phyloP scores from a whole-genome alignment of 2,888 invertebrate species.

The Polydrusus pterygomalis region DNA sequence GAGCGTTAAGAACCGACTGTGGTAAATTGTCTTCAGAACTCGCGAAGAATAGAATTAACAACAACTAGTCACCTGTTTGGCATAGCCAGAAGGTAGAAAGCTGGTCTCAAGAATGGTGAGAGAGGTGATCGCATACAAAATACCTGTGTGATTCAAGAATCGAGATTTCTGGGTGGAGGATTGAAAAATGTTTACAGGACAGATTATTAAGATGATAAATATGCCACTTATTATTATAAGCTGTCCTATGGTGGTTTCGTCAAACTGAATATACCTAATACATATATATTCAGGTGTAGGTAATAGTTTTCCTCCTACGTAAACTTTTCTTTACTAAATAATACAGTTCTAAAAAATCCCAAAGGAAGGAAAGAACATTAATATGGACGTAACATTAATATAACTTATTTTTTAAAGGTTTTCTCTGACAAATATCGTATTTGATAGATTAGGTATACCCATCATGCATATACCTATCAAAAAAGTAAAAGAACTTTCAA shows the following conservation, averaged over 20 bases:
- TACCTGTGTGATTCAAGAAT: slow-evolving; percentile 50
- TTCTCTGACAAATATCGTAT: too few relatives aligned
- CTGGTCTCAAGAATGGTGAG: slow-evolving; percentile 48
- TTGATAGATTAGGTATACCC: too few relatives aligned
- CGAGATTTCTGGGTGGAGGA: slow-evolving; percentile 44
- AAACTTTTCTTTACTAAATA: too few relatives aligned
- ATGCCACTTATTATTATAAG: too few relatives aligned
- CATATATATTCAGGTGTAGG: too few relatives aligned
- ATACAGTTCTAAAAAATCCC: too few relatives aligned
- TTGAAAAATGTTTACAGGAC: slow-evolving; percentile 18
- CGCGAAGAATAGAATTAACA: slow-evolving; percentile 51
- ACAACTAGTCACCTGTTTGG: slow-evolving; percentile 56
- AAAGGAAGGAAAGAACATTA: too few relatives aligned
- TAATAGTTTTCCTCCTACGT: too few relatives aligned
- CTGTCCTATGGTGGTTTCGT: not conserved
- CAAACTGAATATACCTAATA: not conserved
- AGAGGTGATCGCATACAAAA: slow-evolving; percentile 51
- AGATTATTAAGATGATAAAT: not conserved
- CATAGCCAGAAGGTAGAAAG: slow-evolving; percentile 57
- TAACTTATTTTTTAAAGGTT: too few relatives aligned
- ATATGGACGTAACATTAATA: too few relatives aligned
- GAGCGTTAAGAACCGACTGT: slow-evolving; percentile 51
- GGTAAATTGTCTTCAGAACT: slow-evolving; percentile 54
- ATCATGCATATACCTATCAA: too few relatives aligned
- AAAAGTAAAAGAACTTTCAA: slow-evolving; percentile 25